Evolutionary conservation across 1,140 invertebrate genomes (phyloP).

Genomic region (Drosophila hydei): DNA sequence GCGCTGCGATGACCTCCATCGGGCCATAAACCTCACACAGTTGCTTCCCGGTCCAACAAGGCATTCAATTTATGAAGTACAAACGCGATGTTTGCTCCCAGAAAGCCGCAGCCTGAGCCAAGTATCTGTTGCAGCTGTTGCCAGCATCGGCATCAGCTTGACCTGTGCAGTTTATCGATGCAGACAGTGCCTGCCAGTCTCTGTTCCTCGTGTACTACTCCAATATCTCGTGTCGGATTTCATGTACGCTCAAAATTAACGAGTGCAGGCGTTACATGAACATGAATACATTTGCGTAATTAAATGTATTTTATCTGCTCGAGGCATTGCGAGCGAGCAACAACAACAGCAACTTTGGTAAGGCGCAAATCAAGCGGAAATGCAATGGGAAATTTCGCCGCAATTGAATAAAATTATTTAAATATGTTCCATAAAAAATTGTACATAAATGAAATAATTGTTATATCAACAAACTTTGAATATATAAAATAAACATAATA

Average conservation of each 20-base stretch:
- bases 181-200: constrained; percentile 3
- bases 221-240: constrained; percentile 29
- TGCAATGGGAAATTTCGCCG: not conserved
- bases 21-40: constrained; percentile 26
- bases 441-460: too few relatives aligned
- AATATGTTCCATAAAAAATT: not conserved
- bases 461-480: too few relatives aligned
- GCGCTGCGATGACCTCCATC: not conserved
- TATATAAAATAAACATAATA: too few relatives aligned
- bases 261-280: constrained; percentile 55
- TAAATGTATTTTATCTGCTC: constrained; percentile 59
- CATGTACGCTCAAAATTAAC: constrained; percentile 37
- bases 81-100: constrained; percentile 2
- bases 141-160: constrained; percentile 35
- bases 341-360: constrained; percentile 14
- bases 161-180: constrained; percentile 46
- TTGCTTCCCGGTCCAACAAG: not conserved
- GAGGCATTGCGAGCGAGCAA: not conserved
- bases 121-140: constrained; percentile 22
- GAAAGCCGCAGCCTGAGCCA: constrained; percentile 7
- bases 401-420: not conserved
- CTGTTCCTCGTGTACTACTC: not conserved
- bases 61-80: constrained; percentile 25
- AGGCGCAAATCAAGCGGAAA: constrained; percentile 1
- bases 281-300: constrained; percentile 60